These are phyloP conservation scores for Phengaris arion DNA, from an alignment of 2,888 invertebrate species.

Conservation along the genomic window DNA sequence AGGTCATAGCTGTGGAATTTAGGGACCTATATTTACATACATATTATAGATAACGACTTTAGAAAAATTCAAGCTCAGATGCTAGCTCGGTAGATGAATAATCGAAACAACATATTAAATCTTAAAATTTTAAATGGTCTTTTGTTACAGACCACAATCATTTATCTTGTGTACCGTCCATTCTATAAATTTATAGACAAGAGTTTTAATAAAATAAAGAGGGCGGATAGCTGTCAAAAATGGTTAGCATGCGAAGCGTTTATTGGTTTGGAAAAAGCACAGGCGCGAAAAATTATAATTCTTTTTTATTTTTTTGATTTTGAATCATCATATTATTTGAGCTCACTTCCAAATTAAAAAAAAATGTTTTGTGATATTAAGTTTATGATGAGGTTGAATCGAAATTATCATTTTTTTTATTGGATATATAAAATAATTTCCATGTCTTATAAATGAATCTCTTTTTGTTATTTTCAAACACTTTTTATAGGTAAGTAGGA, in stretches of 20 bases:
- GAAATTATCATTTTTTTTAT: neutral
- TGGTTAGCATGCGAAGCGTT: neutral
- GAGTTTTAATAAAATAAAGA: slow-evolving; percentile 12
- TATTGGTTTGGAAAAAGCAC: too few relatives aligned
- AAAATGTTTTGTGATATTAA: too few relatives aligned
- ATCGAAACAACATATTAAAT: neutral
- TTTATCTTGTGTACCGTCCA: slow-evolving; percentile 26
- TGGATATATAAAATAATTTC: neutral
- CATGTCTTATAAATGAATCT: neutral
- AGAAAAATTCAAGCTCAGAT: slow-evolving; percentile 7
- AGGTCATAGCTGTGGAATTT: slow-evolving; percentile 28
- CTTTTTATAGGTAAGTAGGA: neutral
- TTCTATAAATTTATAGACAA: neutral
- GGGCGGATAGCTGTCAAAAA: neutral
- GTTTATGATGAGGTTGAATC: too few relatives aligned
- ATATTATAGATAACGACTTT: slow-evolving; percentile 21
- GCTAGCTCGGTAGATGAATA: slow-evolving; percentile 2
- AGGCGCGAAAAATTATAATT: too few relatives aligned
- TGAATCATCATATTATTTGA: too few relatives aligned
- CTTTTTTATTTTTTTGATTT: too few relatives aligned
- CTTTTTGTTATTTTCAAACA: neutral
- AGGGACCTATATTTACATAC: slow-evolving; percentile 27
- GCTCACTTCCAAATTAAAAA: too few relatives aligned
- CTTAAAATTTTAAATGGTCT: neutral
- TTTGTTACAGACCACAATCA: slow-evolving; percentile 8